phyloP scores from a whole-genome alignment of 2,113 vertebrate species.

The Prunella himalayana region DNA sequence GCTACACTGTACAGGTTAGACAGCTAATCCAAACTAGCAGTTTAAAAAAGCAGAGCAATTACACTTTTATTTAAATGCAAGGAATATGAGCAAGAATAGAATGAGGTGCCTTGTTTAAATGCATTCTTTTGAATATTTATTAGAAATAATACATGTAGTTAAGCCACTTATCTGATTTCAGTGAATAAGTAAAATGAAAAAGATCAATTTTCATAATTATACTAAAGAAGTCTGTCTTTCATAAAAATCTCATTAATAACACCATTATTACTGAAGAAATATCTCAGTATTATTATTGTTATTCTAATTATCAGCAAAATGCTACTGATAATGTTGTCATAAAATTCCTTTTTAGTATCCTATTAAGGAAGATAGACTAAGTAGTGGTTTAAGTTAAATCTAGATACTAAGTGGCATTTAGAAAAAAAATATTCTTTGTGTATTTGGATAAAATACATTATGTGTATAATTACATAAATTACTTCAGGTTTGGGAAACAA shows the following conservation, averaged over 20 bases:
- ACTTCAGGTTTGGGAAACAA: constrained; percentile 69
- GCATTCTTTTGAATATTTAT: constrained; percentile 90
- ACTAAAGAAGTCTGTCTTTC: constrained; percentile 84
- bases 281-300: constrained; percentile 84
- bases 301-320: constrained; percentile 86
- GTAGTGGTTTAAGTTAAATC: constrained; percentile 80
- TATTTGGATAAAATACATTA: constrained; percentile 76
- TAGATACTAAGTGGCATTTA: constrained; percentile 73
- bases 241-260: constrained; percentile 89
- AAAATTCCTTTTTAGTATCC: constrained; percentile 78
- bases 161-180: constrained; percentile 88
- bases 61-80: constrained; percentile 88
- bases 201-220: constrained; percentile 90
- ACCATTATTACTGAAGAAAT: constrained; percentile 84
- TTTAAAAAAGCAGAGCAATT: constrained; percentile 86
- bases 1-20: constrained; percentile 81
- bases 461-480: constrained; percentile 73
- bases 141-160: constrained; percentile 90
- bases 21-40: constrained; percentile 85
- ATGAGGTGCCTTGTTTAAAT: constrained; percentile 86
- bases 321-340: constrained; percentile 84
- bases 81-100: constrained; percentile 84
- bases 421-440: constrained; percentile 71
- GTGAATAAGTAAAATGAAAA: constrained; percentile 86
- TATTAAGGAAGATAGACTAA: constrained; percentile 80